A percentile compares a stretch with the other conserved stretches of the same genome.
These are phyloP conservation scores for Formica exsecta DNA, from an alignment of 1,140 invertebrate species.

Conservation along the genomic window DNA sequence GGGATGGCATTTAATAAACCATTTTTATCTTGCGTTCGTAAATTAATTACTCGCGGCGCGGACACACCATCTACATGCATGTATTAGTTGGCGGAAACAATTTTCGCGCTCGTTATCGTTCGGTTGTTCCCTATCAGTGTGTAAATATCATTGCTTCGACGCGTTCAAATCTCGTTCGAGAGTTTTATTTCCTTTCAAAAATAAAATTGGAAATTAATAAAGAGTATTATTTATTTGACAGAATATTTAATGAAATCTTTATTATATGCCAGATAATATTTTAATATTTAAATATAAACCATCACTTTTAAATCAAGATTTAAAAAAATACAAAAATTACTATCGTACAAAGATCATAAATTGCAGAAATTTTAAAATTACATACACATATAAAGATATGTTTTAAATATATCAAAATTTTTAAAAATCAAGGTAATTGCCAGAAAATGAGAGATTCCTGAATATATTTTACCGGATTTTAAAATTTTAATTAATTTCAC, in stretches of 20 bases:
- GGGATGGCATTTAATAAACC: slow-evolving; percentile 60
- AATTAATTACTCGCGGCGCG: slow-evolving; percentile 54
- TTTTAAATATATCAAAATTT: neutral
- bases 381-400: neutral
- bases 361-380: neutral
- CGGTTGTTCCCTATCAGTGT: slow-evolving; percentile 24
- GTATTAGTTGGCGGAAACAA: slow-evolving; percentile 58
- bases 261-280: slow-evolving; percentile 4
- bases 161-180: slow-evolving; percentile 5
- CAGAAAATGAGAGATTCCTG: neutral
- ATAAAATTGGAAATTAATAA: slow-evolving; percentile 53
- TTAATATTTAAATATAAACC: slow-evolving; percentile 31
- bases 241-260: slow-evolving; percentile 29
- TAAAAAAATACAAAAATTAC: slow-evolving; percentile 1
- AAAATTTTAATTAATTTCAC: neutral
- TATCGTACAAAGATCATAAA: neutral
- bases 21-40: slow-evolving; percentile 55
- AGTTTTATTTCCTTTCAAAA: neutral
- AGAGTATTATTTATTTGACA: slow-evolving; percentile 28
- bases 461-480: neutral
- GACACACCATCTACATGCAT: slow-evolving; percentile 6
- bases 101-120: slow-evolving; percentile 48
- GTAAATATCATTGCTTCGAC: slow-evolving; percentile 43
- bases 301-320: neutral
- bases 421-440: neutral